phyloP scores from a whole-genome alignment of 2,113 vertebrate genomes.

The Dicrurus megarhynchus region DNA sequence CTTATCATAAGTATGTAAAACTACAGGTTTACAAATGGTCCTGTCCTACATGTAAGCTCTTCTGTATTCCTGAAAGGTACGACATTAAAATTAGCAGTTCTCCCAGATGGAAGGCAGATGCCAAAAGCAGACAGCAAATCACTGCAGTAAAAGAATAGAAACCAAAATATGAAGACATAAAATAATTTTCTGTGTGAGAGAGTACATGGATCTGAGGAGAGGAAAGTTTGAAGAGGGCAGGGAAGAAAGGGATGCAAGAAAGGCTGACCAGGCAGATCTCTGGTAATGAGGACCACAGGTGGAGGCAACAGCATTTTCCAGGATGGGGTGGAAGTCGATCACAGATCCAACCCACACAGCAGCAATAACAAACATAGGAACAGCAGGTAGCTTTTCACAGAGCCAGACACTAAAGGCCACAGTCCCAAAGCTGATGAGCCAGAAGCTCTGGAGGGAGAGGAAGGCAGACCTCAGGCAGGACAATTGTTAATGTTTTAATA shows the following conservation, averaged over 20 bases:
- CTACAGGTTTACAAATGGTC: not conserved
- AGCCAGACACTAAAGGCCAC: not conserved
- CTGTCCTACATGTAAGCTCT: not conserved
- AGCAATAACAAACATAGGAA: not conserved
- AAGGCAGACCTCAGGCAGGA: not conserved
- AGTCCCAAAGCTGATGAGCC: not conserved
- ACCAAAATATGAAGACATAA: not conserved
- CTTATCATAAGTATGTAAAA: not conserved
- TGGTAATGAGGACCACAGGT: not conserved
- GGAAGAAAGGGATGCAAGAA: not conserved
- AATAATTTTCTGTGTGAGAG: not conserved
- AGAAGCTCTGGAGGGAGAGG: not conserved
- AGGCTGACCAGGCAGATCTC: not conserved
- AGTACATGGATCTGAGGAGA: not conserved
- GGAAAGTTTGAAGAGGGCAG: not conserved
- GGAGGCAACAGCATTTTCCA: rapidly evolving
- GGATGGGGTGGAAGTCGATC: rapidly evolving
- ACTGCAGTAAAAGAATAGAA: not conserved
- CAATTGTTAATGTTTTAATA: not conserved
- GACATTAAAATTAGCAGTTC: not conserved
- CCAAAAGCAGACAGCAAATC: not conserved
- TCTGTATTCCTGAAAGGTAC: not conserved
- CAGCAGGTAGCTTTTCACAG: not conserved
- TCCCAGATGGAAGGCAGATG: not conserved
- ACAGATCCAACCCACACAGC: not conserved